These are phyloP conservation scores for Furnarius figulus DNA, from an alignment of 2,113 vertebrate species.

Conservation along the genomic window DNA sequence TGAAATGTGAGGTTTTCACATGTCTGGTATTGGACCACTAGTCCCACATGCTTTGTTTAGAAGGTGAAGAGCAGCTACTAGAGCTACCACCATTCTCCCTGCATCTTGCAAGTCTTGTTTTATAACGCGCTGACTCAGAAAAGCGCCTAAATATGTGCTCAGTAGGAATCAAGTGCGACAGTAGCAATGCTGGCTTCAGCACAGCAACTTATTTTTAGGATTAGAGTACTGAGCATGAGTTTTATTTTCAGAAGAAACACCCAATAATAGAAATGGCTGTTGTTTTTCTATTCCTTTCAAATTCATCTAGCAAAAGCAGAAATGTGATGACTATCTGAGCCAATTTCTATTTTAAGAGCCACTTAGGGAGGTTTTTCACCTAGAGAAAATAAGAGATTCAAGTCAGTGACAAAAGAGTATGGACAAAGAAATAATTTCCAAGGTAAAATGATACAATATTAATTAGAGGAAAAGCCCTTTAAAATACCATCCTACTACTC, in stretches of 20 bases:
- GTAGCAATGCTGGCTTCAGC: slow-evolving; percentile 21
- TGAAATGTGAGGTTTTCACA: neutral
- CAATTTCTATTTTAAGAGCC: slow-evolving; percentile 13
- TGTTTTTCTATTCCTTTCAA: neutral
- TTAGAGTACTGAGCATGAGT: neutral
- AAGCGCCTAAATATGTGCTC: neutral
- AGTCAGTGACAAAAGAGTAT: neutral
- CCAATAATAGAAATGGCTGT: slow-evolving; percentile 7
- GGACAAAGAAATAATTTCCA: neutral
- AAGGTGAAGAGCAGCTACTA: neutral
- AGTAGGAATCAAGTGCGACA: slow-evolving; percentile 7
- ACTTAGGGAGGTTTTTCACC: neutral
- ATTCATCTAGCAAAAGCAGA: slow-evolving; percentile 17
- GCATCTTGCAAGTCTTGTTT: neutral
- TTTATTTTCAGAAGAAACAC: slow-evolving; percentile 47
- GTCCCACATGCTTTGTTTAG: neutral
- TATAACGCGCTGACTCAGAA: neutral
- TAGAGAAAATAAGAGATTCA: neutral
- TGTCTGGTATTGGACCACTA: neutral
- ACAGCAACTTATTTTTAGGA: slow-evolving; percentile 20
- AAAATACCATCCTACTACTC: neutral
- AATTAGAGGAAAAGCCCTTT: neutral
- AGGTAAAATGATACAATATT: neutral
- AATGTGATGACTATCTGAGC: neutral
- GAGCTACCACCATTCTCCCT: neutral